Base-by-base conservation (phyloP, 1,140 invertebrate genomes). In the Drosophila jambulina region DNA sequence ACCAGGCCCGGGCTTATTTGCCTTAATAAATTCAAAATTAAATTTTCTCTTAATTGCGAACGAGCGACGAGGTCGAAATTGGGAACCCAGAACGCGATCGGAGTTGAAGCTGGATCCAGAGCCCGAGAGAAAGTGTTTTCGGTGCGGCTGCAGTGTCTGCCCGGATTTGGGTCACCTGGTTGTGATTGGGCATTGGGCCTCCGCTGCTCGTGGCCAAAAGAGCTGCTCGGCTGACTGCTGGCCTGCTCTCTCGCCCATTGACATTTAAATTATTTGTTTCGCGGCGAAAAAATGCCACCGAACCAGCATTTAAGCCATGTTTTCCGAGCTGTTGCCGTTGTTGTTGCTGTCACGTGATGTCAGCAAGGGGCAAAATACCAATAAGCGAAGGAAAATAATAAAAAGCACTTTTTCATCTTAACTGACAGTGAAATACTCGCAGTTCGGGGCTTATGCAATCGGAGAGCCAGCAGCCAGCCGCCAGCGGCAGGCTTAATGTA, bases 1-100 rank as follows among this genome's bases (percentile, higher is more conserved):
- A 34, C 62, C 56, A 58, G 64, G 58, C 65, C 68, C 54, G 38
- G 13, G 46, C 57, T 82, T 38, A 43, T 80, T 62, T 67, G 59
- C 51, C 42, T 87, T 88, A 84, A 88, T 88, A 90, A 88, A 88
- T 88, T 88, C 85, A 88, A 90, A 84, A 88, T 90, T 88, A 84
- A 88, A 84, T 88, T 88, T 88, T 88, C 84, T 88, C 84, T 88
- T 90, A 88, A 88, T 88, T 88, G 84, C 84, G 72, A 77, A 71
- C 54, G 77, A 54, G 78, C 43, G 84, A 72, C 67, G 78, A 71
- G 56, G 74, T 45, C 62, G 79, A 68, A 64, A 57, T 71, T 62
- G 40, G 56, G 67, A 38, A 49, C 56, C 60, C 59, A 70, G 80
- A 64, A 65, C 42, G 67, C 74, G 68, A 90, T 82, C 53, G 21